Evolutionary conservation across 2,888 invertebrate genomes (phyloP), one percentile per base, ranked within the genome.

Genomic region (Tachystola acroxantha): DNA sequence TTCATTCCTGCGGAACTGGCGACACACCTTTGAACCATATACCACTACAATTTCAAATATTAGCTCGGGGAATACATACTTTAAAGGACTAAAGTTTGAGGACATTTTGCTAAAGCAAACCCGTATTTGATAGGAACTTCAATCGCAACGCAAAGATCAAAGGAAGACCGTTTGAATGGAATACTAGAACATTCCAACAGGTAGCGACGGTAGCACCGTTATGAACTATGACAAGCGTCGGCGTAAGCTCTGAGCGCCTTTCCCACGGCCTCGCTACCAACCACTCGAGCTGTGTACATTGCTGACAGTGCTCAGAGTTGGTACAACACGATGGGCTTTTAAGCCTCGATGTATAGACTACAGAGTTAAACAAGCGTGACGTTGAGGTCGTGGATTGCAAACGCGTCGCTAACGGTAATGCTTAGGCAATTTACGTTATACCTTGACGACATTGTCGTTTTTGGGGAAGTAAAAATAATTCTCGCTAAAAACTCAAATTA

Each of bases 221-320:
- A 76, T 57, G 53, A 64, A 52, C 57, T 60, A 64, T 57, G 67
- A 62, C 57, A 58, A 52, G 58, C 49, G 50, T 46, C 53, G 50
- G 49, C 59, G 58, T 60, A 58, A 60, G 59, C 52, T 40, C 32
- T n/a, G n/a, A 38, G 29, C 40, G 47, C 52, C 63, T 64, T 81
- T 82, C 82, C 72, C 82, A 82, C 82, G 82, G 77, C 76, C 79
- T 59, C 64, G 44, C 46, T 52, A 56, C 61, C 62, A 56, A 67
- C 61, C 62, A 53, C 20, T 9, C 64, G 59, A 59, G 49, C 55
- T 53, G 53, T 47, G 50, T 65, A 67, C 65, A 60, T 54, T 49
- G 65, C 61, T 52, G 62, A 57, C 53, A 55, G 48, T 51, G 49
- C 53, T 53, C 45, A 49, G 48, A 51, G 49, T 45, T 48, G 43